Percentiles rank a stretch among this genome's conserved stretches.
phyloP scores from a whole-genome alignment of 2,113 vertebrate genomes.

The Pogonocichla stellata region DNA sequence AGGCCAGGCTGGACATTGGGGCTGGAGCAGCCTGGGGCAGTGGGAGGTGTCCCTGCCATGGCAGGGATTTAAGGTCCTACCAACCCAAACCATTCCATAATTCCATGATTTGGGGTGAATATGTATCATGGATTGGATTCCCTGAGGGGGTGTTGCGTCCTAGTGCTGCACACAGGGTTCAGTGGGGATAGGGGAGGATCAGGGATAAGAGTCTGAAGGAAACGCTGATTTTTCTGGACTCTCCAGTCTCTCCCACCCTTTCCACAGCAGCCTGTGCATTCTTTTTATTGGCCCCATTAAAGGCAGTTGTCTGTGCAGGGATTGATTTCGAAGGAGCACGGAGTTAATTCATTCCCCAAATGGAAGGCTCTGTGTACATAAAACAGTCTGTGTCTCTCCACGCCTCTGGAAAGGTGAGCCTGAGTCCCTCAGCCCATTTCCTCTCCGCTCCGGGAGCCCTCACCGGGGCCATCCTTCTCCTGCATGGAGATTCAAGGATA shows the following conservation, averaged over 20 bases:
- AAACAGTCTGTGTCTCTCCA: background rate
- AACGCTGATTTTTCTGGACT: background rate
- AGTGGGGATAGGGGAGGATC: background rate
- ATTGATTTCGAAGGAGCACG: background rate
- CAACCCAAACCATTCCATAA: background rate
- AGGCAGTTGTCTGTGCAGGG: background rate
- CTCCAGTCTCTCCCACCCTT: background rate
- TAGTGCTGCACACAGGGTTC: background rate
- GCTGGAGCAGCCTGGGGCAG: background rate
- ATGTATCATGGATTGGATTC: background rate
- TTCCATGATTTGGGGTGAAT: background rate
- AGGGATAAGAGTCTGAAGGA: background rate
- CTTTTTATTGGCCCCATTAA: background rate
- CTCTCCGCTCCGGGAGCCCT: background rate
- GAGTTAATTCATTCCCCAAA: constrained; percentile 9
- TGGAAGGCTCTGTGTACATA: background rate
- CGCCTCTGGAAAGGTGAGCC: background rate
- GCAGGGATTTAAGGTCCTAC: background rate
- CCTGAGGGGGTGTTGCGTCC: background rate
- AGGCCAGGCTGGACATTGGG: background rate
- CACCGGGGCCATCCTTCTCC: background rate
- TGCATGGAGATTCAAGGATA: constrained; percentile 41
- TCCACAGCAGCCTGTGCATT: background rate
- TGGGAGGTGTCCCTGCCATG: background rate
- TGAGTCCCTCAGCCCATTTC: background rate